Evolutionary conservation across 23 tunicate species (phyloP).

Genomic region (Oikopleura dioica): DNA sequence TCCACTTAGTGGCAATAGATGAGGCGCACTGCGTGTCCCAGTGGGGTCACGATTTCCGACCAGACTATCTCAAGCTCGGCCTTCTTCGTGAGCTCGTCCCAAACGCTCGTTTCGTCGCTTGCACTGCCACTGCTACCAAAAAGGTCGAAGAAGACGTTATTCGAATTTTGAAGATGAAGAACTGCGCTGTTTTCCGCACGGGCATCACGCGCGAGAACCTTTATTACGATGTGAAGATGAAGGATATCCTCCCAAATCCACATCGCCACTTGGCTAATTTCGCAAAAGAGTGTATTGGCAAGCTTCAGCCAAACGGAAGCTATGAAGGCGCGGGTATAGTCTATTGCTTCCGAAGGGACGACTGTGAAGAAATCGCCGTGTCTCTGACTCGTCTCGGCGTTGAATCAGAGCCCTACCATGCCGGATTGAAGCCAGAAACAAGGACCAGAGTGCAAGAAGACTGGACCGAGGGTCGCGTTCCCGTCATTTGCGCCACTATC

Average conservation of each 20-base stretch:
- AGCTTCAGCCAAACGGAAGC: slow-evolving; percentile 18
- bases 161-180: slow-evolving; percentile 11
- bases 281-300: slow-evolving; percentile 22
- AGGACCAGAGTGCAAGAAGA: slow-evolving; percentile 56
- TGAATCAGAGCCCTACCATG: slow-evolving; percentile 66
- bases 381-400: slow-evolving; percentile 36
- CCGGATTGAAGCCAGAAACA: slow-evolving; percentile 40
- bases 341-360: slow-evolving; percentile 74
- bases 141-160: slow-evolving; percentile 43
- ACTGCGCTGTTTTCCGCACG: slow-evolving; percentile 16
- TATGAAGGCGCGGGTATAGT: slow-evolving; percentile 49
- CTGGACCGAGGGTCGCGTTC: slow-evolving; percentile 47
- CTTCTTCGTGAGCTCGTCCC: slow-evolving; percentile 16
- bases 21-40: slow-evolving; percentile 92
- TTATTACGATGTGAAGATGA: slow-evolving; percentile 39
- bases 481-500: slow-evolving; percentile 76
- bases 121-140: slow-evolving; percentile 80
- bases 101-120: slow-evolving; percentile 44
- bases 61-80: slow-evolving; percentile 41
- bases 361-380: slow-evolving; percentile 37
- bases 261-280: slow-evolving; percentile 34
- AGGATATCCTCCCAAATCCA: slow-evolving; percentile 28
- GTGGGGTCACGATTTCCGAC: slow-evolving; percentile 97
- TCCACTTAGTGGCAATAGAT: slow-evolving; percentile 44
- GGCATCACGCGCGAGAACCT: slow-evolving; percentile 52